Evolutionary conservation across 1,140 invertebrate genomes (phyloP).

Genomic region (Drosophila busckii): DNA sequence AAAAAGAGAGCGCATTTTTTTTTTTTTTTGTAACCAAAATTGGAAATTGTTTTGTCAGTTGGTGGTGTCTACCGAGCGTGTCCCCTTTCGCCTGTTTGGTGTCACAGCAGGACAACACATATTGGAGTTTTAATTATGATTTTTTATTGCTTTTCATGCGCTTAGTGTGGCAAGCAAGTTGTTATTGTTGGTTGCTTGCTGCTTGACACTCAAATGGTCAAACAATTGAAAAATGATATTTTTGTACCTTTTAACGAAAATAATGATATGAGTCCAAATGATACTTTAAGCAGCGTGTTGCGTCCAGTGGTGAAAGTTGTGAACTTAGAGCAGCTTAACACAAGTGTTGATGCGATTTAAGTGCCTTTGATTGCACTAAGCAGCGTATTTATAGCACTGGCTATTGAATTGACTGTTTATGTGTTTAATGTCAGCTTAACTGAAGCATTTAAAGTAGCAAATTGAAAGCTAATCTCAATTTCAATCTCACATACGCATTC

Average conservation of each 20-base stretch:
- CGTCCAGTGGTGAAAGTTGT: conserved; percentile 2
- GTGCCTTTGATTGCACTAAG: conserved; percentile 17
- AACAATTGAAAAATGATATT: conserved; percentile 70
- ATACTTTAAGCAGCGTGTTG: conserved; percentile 11
- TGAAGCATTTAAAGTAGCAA: neutral
- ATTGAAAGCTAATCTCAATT: neutral
- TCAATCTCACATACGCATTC: neutral
- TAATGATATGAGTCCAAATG: conserved; percentile 43
- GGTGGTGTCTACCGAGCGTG: conserved; percentile 31
- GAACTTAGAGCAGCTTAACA: conserved; percentile 48
- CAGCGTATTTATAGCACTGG: conserved; percentile 4
- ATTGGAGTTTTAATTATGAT: conserved; percentile 74
- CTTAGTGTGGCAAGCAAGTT: conserved; percentile 46
- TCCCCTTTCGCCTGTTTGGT: conserved; percentile 27
- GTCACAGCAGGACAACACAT: conserved; percentile 66
- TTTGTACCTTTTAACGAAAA: conserved; percentile 21
- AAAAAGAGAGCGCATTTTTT: conserved; percentile 30
- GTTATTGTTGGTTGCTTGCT: conserved; percentile 17
- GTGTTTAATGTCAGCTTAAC: conserved; percentile 17
- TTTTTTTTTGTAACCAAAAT: conserved; percentile 55
- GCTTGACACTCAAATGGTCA: conserved; percentile 42
- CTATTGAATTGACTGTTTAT: conserved; percentile 33
- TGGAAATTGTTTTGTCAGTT: conserved; percentile 75
- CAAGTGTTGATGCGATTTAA: conserved; percentile 48
- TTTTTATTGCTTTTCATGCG: conserved; percentile 67